Percentiles rank a stretch among this genome's conserved stretches.
phyloP scores from a whole-genome alignment of 1,140 invertebrate genomes.

The Prorops nasuta region DNA sequence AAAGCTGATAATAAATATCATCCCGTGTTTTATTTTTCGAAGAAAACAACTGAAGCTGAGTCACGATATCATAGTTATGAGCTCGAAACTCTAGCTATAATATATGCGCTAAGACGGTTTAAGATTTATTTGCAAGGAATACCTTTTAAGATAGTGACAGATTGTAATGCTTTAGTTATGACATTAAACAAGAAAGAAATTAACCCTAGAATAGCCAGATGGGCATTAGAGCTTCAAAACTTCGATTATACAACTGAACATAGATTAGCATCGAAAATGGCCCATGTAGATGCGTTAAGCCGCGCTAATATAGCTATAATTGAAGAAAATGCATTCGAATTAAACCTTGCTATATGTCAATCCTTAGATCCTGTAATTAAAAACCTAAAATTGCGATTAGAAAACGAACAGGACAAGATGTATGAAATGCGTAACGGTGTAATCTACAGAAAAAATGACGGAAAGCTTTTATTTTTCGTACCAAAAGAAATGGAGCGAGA shows the following conservation, averaged over 20 bases:
- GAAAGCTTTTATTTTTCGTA: conserved; percentile 13
- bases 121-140: conserved; percentile 12
- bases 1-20: conserved; percentile 28
- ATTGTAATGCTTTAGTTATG: not conserved
- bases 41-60: conserved; percentile 44
- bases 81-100: conserved; percentile 55
- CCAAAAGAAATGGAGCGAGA: conserved; percentile 15
- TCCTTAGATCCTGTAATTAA: not conserved
- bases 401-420: not conserved
- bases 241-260: conserved; percentile 1
- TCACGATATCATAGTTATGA: conserved; percentile 51
- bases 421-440: conserved; percentile 12
- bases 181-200: not conserved
- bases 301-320: conserved; percentile 1
- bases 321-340: not conserved
- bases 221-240: not conserved
- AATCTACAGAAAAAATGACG: conserved; percentile 9
- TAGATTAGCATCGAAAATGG: not conserved
- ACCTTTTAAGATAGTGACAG: conserved; percentile 14
- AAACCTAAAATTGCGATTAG: not conserved
- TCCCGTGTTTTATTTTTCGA: conserved; percentile 50
- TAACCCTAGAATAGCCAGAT: not conserved
- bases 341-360: conserved; percentile 4
- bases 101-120: conserved; percentile 55
- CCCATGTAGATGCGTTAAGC: not conserved